Conservation (phyloP, 1,140 invertebrate species). For the Drosophila repletoides region DNA sequence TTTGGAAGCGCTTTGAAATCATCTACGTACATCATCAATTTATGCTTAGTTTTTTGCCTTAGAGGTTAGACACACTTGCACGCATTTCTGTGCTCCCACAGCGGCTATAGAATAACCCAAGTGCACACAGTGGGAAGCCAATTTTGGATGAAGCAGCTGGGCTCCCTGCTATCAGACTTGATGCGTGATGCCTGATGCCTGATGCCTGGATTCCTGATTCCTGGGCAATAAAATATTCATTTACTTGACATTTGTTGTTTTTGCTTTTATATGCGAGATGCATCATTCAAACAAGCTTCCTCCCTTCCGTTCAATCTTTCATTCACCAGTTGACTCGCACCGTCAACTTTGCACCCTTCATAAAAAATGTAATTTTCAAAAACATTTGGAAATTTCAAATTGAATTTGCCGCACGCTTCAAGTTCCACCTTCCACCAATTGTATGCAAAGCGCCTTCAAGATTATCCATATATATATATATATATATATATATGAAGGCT, state of each 20-base stretch:
- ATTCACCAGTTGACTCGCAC: slow-evolving; percentile 54
- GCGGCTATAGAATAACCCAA: slow-evolving; percentile 29
- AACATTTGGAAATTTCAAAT: slow-evolving; percentile 78
- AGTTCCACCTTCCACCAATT: slow-evolving; percentile 34
- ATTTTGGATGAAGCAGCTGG: slow-evolving; percentile 54
- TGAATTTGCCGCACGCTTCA: slow-evolving; percentile 79
- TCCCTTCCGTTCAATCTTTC: no score
- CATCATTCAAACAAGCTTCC: slow-evolving; percentile 57
- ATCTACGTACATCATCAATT: slow-evolving; percentile 19
- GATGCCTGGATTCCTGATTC: slow-evolving; percentile 21
- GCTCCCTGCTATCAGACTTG: slow-evolving; percentile 30
- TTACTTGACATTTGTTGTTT: slow-evolving; percentile 50
- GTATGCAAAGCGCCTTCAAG: slow-evolving; percentile 64
- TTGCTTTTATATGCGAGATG: slow-evolving; percentile 25
- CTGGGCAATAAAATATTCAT: slow-evolving; percentile 74
- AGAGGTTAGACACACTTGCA: not conserved
- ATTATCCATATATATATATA: slow-evolving; percentile 36
- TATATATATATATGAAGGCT: slow-evolving; percentile 49
- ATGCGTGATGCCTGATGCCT: not conserved
- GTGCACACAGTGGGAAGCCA: slow-evolving; percentile 65
- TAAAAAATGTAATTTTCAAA: slow-evolving; percentile 77
- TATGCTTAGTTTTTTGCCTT: slow-evolving; percentile 4
- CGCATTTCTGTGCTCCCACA: slow-evolving; percentile 27
- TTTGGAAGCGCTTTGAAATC: slow-evolving; percentile 14
- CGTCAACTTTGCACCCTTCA: slow-evolving; percentile 63